Conservation (phyloP, 2,797 vertebrate genomes). For the Kryptolebias ocellatus region DNA sequence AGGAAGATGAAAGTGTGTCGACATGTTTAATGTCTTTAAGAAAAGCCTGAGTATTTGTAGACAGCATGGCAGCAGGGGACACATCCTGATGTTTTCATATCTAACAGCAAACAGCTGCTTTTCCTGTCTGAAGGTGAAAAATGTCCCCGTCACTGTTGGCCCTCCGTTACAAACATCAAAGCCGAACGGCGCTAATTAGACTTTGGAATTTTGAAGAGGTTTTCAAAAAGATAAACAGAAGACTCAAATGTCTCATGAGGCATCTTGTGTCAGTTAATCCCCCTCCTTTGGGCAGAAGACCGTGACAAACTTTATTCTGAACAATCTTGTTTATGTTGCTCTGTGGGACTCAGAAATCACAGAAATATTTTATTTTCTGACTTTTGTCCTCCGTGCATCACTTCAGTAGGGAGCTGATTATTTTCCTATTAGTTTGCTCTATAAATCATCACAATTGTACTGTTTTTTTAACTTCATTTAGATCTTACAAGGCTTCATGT, state of each 20-base stretch:
- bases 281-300: slow-evolving; percentile 26
- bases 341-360: slow-evolving; percentile 11
- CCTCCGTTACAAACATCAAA: slow-evolving; percentile 34
- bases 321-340: slow-evolving; percentile 2
- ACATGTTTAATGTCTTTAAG: slow-evolving; percentile 2
- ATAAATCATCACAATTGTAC: too few relatives aligned
- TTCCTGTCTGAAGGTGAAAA: slow-evolving; percentile 17
- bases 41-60: neutral
- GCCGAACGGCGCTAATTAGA: slow-evolving; percentile 42
- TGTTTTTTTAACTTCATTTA: too few relatives aligned
- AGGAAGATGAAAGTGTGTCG: neutral
- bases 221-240: slow-evolving; percentile 47
- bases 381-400: neutral
- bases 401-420: too few relatives aligned
- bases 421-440: too few relatives aligned
- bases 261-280: slow-evolving; percentile 36
- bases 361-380: slow-evolving; percentile 10
- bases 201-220: slow-evolving; percentile 25
- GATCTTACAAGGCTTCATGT: too few relatives aligned
- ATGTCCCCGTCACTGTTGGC: slow-evolving; percentile 14
- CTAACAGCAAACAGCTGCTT: slow-evolving; percentile 5
- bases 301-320: slow-evolving; percentile 14
- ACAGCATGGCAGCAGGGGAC: slow-evolving; percentile 3
- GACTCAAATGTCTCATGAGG: slow-evolving; percentile 29
- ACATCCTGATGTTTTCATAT: slow-evolving; percentile 13